A percentile compares a stretch with the other conserved stretches of the same genome.
Conservation (phyloP, 2,113 vertebrate species). For the Xenotilapia leptura region DNA sequence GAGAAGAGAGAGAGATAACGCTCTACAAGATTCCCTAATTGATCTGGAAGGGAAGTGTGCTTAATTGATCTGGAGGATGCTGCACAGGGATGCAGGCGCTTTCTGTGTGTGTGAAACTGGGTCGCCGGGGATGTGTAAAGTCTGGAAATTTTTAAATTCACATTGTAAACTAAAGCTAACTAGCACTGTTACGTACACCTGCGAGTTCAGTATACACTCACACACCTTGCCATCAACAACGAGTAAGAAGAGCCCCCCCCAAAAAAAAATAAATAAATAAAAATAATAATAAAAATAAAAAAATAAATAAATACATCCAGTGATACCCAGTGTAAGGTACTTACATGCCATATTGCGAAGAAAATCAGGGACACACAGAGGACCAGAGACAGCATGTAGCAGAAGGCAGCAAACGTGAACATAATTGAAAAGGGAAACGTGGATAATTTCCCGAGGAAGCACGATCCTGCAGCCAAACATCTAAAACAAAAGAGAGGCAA, state of each 20-base stretch:
- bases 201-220: not conserved
- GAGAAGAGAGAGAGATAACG: not conserved
- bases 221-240: not conserved
- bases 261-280: too few species aligned
- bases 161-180: not conserved
- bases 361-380: conserved; percentile 94
- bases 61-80: conserved; percentile 24
- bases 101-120: not conserved
- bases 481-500: not conserved
- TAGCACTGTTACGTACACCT: not conserved
- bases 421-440: conserved; percentile 56
- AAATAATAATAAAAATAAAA: too few species aligned
- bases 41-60: conserved; percentile 6
- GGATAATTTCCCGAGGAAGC: conserved; percentile 52
- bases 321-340: conserved; percentile 52
- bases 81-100: not conserved
- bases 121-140: not conserved
- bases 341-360: conserved; percentile 97
- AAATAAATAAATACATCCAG: not conserved
- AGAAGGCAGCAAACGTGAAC: conserved; percentile 96
- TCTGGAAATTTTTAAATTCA: not conserved
- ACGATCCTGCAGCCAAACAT: conserved; percentile 39
- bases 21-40: conserved; percentile 16
- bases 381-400: conserved; percentile 95
- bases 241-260: not conserved